phyloP scores from a whole-genome alignment of 2,888 invertebrate species.

The Heteromyza rotundicornis region DNA sequence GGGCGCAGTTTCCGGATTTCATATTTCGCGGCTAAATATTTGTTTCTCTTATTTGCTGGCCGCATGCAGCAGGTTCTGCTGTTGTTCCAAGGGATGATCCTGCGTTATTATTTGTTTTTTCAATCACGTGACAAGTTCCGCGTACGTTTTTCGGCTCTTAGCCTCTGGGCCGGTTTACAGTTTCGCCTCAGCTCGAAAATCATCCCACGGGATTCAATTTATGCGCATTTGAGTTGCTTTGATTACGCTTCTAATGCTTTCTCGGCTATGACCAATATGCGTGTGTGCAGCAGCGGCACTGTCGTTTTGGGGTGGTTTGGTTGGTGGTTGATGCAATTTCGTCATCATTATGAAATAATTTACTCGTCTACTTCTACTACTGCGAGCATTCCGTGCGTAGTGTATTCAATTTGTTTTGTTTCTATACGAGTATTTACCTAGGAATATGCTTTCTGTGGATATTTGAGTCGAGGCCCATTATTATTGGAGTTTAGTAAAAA shows the following conservation, averaged over 20 bases:
- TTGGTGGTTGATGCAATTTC: constrained; percentile 38
- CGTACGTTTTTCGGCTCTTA: background rate
- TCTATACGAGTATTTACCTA: constrained; percentile 14
- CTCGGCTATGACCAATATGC: constrained; percentile 17
- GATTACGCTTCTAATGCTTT: constrained; percentile 42
- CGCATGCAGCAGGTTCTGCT: background rate
- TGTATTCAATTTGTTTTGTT: constrained; percentile 26
- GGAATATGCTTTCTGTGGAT: background rate
- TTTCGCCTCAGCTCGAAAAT: constrained; percentile 35
- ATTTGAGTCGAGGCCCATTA: background rate
- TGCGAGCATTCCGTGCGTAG: no score
- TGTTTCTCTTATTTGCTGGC: constrained; percentile 9
- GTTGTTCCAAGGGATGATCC: constrained; percentile 51
- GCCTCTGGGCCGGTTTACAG: constrained; percentile 8
- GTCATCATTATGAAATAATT: constrained; percentile 44
- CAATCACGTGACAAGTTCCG: constrained; percentile 58
- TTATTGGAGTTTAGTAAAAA: constrained; percentile 4
- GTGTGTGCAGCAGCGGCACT: constrained; percentile 26
- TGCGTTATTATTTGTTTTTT: constrained; percentile 49
- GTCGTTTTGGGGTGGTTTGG: constrained; percentile 20
- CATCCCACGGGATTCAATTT: constrained; percentile 59
- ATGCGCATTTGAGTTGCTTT: constrained; percentile 57
- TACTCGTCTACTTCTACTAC: constrained; percentile 31
- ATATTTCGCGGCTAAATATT: constrained; percentile 29
- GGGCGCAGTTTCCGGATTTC: constrained; percentile 38